These are phyloP conservation scores for Microctonus brassicae DNA, from an alignment of 2,888 invertebrate genomes.

Conservation along the genomic window DNA sequence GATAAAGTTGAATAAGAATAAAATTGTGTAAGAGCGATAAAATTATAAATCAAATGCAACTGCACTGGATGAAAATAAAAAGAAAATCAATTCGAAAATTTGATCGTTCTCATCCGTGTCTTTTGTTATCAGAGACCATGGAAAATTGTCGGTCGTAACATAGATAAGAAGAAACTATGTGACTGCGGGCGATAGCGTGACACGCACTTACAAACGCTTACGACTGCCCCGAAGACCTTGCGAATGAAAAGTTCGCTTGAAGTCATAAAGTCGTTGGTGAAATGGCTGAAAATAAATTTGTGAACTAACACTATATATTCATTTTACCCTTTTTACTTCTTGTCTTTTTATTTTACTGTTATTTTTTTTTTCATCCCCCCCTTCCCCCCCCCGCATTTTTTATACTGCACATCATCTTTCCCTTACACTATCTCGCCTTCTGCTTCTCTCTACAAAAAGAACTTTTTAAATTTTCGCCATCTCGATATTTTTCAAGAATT, in stretches of 20 bases:
- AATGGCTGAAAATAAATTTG: conserved; percentile 12
- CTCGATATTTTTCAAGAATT: not conserved
- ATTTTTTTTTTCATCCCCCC: not conserved
- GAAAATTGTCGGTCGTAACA: not conserved
- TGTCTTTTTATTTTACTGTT: not conserved
- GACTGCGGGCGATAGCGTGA: not conserved
- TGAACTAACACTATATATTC: conserved; percentile 6
- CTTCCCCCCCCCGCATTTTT: not conserved
- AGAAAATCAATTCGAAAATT: not conserved
- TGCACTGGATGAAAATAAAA: not conserved
- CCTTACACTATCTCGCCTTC: not conserved
- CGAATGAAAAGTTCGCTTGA: not conserved
- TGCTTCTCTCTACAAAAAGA: conserved; percentile 5
- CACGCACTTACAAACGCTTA: conserved; percentile 8
- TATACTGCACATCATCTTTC: not conserved
- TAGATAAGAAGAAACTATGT: not conserved
- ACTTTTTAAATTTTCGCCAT: conserved; percentile 10
- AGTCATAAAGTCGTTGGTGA: conserved; percentile 13
- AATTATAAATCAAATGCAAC: no score
- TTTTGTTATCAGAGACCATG: not conserved
- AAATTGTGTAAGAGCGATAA: no score
- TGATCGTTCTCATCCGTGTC: not conserved
- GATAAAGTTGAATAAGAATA: no score
- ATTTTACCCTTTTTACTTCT: not conserved
- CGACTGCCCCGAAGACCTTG: not conserved